Base-by-base conservation (phyloP, 1,140 invertebrate genomes). In the Ostrea denselamellosa region DNA sequence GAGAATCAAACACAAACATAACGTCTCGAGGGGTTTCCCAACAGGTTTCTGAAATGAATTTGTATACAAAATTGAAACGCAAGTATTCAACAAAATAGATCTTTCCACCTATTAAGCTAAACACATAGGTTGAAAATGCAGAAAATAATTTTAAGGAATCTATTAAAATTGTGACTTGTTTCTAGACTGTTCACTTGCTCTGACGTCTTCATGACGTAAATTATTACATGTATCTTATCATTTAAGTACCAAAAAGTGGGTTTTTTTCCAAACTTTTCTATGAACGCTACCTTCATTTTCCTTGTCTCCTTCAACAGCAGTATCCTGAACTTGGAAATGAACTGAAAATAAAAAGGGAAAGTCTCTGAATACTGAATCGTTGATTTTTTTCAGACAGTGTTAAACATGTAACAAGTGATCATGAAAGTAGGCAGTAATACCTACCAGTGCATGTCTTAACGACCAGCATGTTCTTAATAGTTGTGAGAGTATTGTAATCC, bases 1-100 rank as follows among this genome's bases (percentile, higher is more conserved):
- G 65, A 34, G 90, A 65, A 77, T 93, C 90, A 87, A 90, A 93
- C 4, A 91, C 86, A 83, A 92, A 92, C 58, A 93, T 86, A 19
- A 92, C 68, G 81, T 93, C 91, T 2, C 68, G 34, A 77, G 68
- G 22, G 9, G 22, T 77, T 4, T 77, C 68, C 68, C 68, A 77
- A 25, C 68, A 77, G 12, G 25, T 71, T 77, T 77, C 68, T 77
- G 68, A 28, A 28, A 68, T 22, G 25, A 25, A 56, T 0, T 56
- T 56, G 54, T 12, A 12, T 56, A 12, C 14, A 56, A 62, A 58
- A 62, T 19, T 2, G 34, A 44, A 44, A 44, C 34, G 5, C 34
- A 44, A 44, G 34, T 44, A 44, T 44, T 44, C 34, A 44, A 44
- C 34, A 44, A 44, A 44, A 5, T 44, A 44, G 34, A 2, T 44